Percentiles rank a stretch among this genome's conserved stretches.
These are phyloP conservation scores for Torymus auratus DNA, from an alignment of 2,888 invertebrate species.

Conservation along the genomic window DNA sequence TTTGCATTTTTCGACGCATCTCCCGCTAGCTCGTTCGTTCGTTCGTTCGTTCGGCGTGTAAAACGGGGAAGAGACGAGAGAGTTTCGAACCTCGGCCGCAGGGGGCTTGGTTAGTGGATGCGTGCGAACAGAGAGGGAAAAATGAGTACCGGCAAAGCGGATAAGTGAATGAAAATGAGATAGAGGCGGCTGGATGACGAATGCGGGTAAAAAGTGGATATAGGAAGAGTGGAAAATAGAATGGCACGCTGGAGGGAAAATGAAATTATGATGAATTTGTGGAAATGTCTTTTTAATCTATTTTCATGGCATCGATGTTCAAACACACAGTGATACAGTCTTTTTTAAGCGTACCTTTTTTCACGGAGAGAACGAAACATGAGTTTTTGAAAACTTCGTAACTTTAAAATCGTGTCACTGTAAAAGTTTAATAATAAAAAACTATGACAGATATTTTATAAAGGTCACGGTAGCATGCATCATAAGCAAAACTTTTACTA, in stretches of 20 bases:
- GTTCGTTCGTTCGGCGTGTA: not conserved
- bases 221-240: not conserved
- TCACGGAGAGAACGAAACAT: too few species aligned
- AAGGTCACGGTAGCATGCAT: too few species aligned
- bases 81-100: not conserved
- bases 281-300: slow-evolving; percentile 16
- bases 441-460: too few species aligned
- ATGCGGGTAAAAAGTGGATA: not conserved
- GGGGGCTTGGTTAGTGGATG: not conserved
- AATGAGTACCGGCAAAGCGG: not conserved
- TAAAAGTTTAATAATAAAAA: too few species aligned
- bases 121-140: not conserved
- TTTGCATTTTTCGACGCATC: slow-evolving; percentile 31
- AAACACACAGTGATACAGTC: too few species aligned
- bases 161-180: slow-evolving; percentile 42
- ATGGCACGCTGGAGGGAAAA: not conserved
- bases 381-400: too few species aligned
- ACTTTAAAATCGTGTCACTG: too few species aligned
- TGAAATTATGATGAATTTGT: not conserved
- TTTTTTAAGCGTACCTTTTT: too few species aligned
- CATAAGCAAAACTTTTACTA: too few species aligned
- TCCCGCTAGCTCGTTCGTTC: slow-evolving; percentile 4
- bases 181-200: slow-evolving; percentile 17
- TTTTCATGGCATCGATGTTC: too few species aligned
- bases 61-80: not conserved